These are phyloP conservation scores for Botrylloides violaceus DNA, from an alignment of 23 tunicate genomes.

Conservation along the genomic window DNA sequence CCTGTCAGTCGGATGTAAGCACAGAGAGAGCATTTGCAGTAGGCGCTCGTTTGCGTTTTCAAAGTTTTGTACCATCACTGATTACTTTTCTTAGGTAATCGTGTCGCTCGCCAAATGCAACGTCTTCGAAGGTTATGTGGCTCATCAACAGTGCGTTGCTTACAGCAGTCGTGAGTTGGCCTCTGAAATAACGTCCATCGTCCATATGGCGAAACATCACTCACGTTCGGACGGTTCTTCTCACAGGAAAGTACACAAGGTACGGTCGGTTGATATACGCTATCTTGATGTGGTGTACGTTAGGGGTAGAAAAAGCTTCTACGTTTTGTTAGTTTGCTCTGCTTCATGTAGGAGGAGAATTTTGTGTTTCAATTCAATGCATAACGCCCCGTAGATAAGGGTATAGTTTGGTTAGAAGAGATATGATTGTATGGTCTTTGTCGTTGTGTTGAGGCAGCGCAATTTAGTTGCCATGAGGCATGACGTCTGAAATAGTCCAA, in stretches of 20 bases:
- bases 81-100: slow-evolving; percentile 27
- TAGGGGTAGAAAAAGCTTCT: background rate
- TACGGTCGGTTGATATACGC: background rate
- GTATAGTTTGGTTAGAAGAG: background rate
- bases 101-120: slow-evolving; percentile 86
- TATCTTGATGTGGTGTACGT: background rate
- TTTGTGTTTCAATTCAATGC: no score
- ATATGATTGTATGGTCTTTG: background rate
- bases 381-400: no score
- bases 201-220: slow-evolving; percentile 66
- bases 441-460: background rate
- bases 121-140: slow-evolving; percentile 78
- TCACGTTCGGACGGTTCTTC: slow-evolving; percentile 36
- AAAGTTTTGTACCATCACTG: no score
- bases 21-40: no score
- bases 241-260: slow-evolving; percentile 28
- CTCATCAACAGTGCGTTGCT: slow-evolving; percentile 96
- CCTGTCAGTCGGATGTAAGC: no score
- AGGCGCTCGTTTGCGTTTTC: no score
- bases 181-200: slow-evolving; percentile 84
- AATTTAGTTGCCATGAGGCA: background rate
- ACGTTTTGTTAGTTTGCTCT: background rate
- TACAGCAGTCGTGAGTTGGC: slow-evolving; percentile 94
- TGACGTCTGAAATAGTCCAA: no score
- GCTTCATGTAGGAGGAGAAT: no score